phyloP scores from a whole-genome alignment of 2,113 vertebrate species.

The Anolis sagrei region DNA sequence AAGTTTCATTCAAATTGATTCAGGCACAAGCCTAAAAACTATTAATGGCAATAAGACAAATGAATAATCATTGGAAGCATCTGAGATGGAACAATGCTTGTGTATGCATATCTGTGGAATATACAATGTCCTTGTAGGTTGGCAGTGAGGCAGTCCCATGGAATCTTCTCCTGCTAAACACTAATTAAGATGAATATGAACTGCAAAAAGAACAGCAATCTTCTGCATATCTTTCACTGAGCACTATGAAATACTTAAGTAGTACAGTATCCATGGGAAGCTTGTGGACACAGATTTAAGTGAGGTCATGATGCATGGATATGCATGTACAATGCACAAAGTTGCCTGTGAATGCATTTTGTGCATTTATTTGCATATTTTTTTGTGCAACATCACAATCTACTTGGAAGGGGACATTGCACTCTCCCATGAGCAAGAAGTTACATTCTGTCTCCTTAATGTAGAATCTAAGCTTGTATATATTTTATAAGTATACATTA shows the following conservation, averaged over 20 bases:
- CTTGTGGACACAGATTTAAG: background rate
- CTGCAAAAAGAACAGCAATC: background rate
- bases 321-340: too few species aligned
- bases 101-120: background rate
- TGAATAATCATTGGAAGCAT: background rate
- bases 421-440: too few species aligned
- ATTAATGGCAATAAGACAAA: background rate
- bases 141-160: background rate
- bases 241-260: background rate
- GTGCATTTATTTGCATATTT: too few species aligned
- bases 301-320: too few species aligned
- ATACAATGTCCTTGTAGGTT: background rate
- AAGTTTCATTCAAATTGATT: too few species aligned
- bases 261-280: background rate
- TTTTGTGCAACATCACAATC: too few species aligned
- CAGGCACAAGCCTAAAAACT: too few species aligned
- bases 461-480: too few species aligned
- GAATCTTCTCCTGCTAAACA: background rate
- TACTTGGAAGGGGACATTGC: too few species aligned
- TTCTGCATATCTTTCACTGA: background rate
- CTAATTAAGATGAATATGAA: background rate
- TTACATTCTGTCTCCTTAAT: too few species aligned
- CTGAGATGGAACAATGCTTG: background rate
- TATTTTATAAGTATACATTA: background rate
- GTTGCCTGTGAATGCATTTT: too few species aligned